A percentile compares a stretch with the other conserved stretches of the same genome.
phyloP scores from a whole-genome alignment of 2,113 vertebrate genomes.

The Larimichthys crocea region DNA sequence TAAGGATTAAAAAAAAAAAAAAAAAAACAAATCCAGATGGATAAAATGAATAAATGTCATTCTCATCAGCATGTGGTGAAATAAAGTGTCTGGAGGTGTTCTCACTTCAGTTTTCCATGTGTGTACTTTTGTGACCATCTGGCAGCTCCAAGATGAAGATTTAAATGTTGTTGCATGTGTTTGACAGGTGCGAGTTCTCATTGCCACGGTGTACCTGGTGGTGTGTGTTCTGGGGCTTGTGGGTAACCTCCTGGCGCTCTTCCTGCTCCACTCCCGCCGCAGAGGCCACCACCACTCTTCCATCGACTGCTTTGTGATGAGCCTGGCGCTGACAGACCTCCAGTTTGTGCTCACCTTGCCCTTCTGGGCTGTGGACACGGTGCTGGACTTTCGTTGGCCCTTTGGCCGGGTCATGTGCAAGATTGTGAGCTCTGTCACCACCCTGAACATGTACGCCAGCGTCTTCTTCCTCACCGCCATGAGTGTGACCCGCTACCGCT shows the following conservation, averaged over 20 bases:
- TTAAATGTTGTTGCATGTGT: neutral
- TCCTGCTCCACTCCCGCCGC: slow-evolving; percentile 82
- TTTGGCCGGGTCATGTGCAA: slow-evolving; percentile 88
- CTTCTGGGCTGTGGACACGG: slow-evolving; percentile 87
- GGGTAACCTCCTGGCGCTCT: slow-evolving; percentile 85
- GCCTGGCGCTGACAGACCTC: slow-evolving; percentile 85
- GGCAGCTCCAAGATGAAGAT: too few species aligned
- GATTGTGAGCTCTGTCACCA: slow-evolving; percentile 85
- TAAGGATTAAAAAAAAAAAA: neutral
- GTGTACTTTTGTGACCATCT: neutral
- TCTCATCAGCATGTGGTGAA: neutral
- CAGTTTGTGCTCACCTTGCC: slow-evolving; percentile 88
- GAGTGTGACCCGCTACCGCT: slow-evolving; percentile 86
- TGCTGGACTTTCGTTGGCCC: slow-evolving; percentile 88
- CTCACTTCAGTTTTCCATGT: neutral
- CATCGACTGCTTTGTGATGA: slow-evolving; percentile 85
- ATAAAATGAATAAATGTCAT: neutral
- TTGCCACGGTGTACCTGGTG: slow-evolving; percentile 83
- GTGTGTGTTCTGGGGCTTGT: slow-evolving; percentile 86
- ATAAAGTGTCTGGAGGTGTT: neutral
- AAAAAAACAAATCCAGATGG: neutral
- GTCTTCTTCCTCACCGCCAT: slow-evolving; percentile 88
- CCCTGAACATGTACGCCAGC: slow-evolving; percentile 88
- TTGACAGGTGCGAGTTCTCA: slow-evolving; percentile 77
- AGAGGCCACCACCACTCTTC: slow-evolving; percentile 77